phyloP scores from a whole-genome alignment of 2,113 vertebrate genomes.

The Numida meleagris region DNA sequence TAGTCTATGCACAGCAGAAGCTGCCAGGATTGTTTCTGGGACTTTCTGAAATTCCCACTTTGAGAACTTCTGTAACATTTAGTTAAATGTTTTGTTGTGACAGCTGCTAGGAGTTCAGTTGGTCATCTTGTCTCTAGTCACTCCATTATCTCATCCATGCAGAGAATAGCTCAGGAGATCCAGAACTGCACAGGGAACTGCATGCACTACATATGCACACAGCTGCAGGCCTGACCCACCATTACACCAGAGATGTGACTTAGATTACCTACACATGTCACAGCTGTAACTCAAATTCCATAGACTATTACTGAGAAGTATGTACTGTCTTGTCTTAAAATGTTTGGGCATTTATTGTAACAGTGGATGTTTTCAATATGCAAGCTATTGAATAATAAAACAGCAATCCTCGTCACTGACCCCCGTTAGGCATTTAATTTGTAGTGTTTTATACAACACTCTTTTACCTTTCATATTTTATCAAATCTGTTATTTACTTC shows the following conservation, averaged over 20 bases:
- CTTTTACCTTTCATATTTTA: background rate
- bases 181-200: rapidly evolving
- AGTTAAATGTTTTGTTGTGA: background rate
- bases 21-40: conserved; percentile 22
- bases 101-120: background rate
- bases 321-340: background rate
- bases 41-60: background rate
- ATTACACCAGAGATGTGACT: background rate
- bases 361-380: background rate
- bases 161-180: background rate
- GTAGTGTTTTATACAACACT: background rate
- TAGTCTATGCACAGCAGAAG: background rate
- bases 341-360: background rate
- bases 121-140: background rate
- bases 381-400: background rate
- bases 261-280: background rate
- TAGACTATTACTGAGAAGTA: background rate
- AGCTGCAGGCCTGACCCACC: no score
- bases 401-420: background rate
- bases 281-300: background rate
- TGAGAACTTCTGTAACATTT: background rate
- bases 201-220: background rate
- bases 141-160: background rate
- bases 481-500: background rate
- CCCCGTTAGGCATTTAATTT: background rate